phyloP scores from a whole-genome alignment of 1,140 invertebrate genomes.

The Drosophila murphyi region DNA sequence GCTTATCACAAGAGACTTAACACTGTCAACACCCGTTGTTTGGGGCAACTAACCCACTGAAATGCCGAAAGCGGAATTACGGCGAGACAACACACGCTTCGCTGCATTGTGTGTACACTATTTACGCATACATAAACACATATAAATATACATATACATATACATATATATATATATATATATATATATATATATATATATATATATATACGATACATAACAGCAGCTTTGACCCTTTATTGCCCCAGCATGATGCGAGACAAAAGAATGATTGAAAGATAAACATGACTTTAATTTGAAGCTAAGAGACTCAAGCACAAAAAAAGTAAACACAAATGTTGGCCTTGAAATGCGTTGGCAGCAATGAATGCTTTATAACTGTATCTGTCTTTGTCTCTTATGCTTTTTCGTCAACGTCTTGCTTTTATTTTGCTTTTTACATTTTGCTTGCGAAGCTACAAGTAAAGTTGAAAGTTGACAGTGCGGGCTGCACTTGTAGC shows the following conservation, averaged over 20 bases:
- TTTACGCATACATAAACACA: neutral
- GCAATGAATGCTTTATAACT: neutral
- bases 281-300: slow-evolving; percentile 47
- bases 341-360: slow-evolving; percentile 28
- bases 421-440: neutral
- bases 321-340: slow-evolving; percentile 31
- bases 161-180: too few species aligned
- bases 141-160: too few species aligned
- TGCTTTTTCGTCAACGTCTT: neutral
- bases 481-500: slow-evolving; percentile 26
- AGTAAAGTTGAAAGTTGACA: slow-evolving; percentile 23
- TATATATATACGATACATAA: neutral
- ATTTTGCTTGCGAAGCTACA: slow-evolving; percentile 11
- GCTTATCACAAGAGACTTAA: slow-evolving; percentile 29
- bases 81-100: slow-evolving; percentile 24
- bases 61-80: neutral
- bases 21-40: slow-evolving; percentile 26
- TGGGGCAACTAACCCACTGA: slow-evolving; percentile 7
- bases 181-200: too few species aligned
- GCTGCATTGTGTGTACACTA: slow-evolving; percentile 31
- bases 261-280: slow-evolving; percentile 30
- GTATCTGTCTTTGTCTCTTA: neutral
- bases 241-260: slow-evolving; percentile 7
- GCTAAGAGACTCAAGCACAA: slow-evolving; percentile 22
- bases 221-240: neutral